Base-by-base conservation (phyloP, 2,888 invertebrate species). In the Synanthedon vespiformis region DNA sequence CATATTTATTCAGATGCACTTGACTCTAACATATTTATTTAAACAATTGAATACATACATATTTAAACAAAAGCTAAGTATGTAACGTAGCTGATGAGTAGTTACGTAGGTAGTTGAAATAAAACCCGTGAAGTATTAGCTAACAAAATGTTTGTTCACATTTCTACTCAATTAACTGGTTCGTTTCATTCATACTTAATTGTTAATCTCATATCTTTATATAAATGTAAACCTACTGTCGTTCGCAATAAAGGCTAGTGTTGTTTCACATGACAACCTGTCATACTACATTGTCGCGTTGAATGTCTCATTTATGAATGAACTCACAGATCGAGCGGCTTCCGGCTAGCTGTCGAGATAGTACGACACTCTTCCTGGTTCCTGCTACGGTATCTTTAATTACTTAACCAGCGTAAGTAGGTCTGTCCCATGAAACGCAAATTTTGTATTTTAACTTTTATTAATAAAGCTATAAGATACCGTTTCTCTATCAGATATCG, bases 351-450 rank as follows among this genome's bases (percentile, higher is more conserved):
- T 80, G 86, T 86, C 77, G 80, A 85, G 86, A 87, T 87, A 87
- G 86, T 87, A 86, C 87, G 84, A 83, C 81, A 78, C 86, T 86
- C 84, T 87, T 87, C 87, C 87, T 86, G 82, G 86, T 87, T 86
- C 86, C 87, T 85, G 84, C 80, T 79, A 80, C 80, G 83, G 81
- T 81, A 80, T 85, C 82, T 85, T 83, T 87, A 84, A 86, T 84
- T 81, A 82, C 81, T 65, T 64, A 61, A 71, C 79, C 78, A 81
- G 73, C 67, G 71, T 80, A 83, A 78, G 70, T 71, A 72, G 78
- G 76, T 74, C 76, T 67, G 67, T 67, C 62, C 58, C 59, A 56
- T 55, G 52, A 51, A 55, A 41, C 56, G 40, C 52, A 51, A 52
- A 51, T 55, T 53, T 51, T 54, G 59, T 52, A 74, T 67, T 68